Base-by-base conservation (phyloP, 2,113 vertebrate species). In the Chaenocephalus aceratus region DNA sequence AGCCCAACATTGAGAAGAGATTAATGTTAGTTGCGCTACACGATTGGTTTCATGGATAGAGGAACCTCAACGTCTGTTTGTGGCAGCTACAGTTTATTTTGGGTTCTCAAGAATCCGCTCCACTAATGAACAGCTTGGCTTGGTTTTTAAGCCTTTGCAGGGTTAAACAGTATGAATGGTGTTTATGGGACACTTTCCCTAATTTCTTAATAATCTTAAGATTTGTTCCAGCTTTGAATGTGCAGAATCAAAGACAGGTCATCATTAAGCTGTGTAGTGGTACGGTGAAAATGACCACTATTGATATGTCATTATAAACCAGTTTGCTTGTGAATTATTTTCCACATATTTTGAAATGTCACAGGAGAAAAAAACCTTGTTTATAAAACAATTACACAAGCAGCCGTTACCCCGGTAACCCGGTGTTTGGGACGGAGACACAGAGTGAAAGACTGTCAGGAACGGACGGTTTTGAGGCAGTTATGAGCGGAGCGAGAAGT, bases 31-130 rank as follows among this genome's bases (percentile, higher is more conserved):
- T 81, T 67, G 80, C 66, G 79, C 73, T 56, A 56, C 69, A 11
- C 82, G 70, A 89, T 88, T 88, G 72, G 83, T 75, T 91, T 86
- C 83, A 74, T 86, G 87, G 88, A 76, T 86, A 83, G 72, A 80
- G 75, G 82, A 83, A 83, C 74, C 75, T 85, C 51, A 89, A 92
- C 82, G 80, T 87, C 87, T 91, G 88, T 86, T 86, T 74, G 84
- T 78, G 74, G 89, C 87, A 89, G 86, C 89, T 83, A 88, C 87
- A 88, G 85, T 89, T 89, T 88, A 88, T 88, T 91, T 86, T 86
- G 46, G 79, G 79, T 86, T 88, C 72, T 83, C 54, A 6, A 76
- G 79, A 89, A 86, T 87, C 86, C 77, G 82, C 72, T 76, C 72
- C 72, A 66, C 77, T 86, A 86, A 91, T 83, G 84, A 90, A 89